Conservation (phyloP, 2,797 vertebrate species). For the Picus viridis region DNA sequence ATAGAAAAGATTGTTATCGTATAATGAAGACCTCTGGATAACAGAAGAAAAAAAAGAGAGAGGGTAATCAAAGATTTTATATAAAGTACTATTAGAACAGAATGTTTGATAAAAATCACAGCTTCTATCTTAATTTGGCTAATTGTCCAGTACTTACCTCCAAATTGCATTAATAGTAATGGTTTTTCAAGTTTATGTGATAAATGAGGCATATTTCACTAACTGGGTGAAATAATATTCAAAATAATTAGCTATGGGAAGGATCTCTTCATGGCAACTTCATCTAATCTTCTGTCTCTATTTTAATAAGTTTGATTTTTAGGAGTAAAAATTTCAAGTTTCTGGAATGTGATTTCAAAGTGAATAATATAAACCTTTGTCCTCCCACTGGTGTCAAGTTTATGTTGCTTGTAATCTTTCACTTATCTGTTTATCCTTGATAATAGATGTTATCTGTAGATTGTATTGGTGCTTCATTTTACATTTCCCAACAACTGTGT, state of each 20-base stretch:
- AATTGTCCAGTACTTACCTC: neutral
- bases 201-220: neutral
- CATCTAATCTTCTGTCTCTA: neutral
- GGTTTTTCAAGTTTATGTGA: neutral
- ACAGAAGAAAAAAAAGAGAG: neutral
- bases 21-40: neutral
- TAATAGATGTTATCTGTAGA: neutral
- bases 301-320: neutral
- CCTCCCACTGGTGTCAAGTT: accelerated
- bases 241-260: neutral
- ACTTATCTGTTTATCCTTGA: neutral
- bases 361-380: neutral
- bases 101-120: neutral
- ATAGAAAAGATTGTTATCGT: neutral
- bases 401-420: neutral
- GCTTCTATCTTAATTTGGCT: neutral
- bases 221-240: neutral
- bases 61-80: neutral
- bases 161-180: neutral
- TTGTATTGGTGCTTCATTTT: neutral
- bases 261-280: neutral
- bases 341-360: neutral
- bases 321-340: neutral
- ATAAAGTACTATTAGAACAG: neutral
- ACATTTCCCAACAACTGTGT: neutral